phyloP scores from a whole-genome alignment of 2,888 invertebrate species.

The Caenorhabditis japonica region DNA sequence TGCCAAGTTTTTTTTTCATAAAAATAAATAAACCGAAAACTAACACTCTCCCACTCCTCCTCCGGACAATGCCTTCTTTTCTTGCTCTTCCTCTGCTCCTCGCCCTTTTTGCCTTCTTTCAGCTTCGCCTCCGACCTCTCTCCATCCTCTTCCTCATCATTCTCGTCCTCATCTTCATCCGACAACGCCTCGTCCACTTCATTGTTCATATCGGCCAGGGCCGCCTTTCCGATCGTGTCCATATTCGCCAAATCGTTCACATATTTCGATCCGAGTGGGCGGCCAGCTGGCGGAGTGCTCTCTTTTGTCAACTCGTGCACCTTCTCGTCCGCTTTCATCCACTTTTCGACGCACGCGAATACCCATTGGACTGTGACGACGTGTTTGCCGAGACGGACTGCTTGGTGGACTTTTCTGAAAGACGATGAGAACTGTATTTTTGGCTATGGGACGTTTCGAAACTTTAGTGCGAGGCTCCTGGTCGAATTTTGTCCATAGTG shows the following conservation, averaged over 20 bases:
- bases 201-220: conserved; percentile 63
- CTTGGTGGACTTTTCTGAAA: conserved; percentile 71
- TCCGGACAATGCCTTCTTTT: conserved; percentile 51
- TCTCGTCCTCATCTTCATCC: conserved; percentile 64
- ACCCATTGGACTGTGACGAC: conserved; percentile 72
- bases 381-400: conserved; percentile 59
- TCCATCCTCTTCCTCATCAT: conserved; percentile 50
- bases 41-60: conserved; percentile 45
- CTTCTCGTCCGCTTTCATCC: conserved; percentile 67
- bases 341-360: conserved; percentile 67
- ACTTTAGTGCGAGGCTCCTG: no score
- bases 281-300: conserved; percentile 40
- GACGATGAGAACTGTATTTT: no score
- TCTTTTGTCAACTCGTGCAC: conserved; percentile 58
- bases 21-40: neutral
- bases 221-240: conserved; percentile 57
- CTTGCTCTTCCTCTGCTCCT: neutral
- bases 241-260: conserved; percentile 57
- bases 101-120: conserved; percentile 15
- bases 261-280: conserved; percentile 43
- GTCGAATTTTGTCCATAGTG: no score
- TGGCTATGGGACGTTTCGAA: no score
- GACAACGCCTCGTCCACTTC: conserved; percentile 67
- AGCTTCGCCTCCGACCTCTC: conserved; percentile 38
- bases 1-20: no score